These are phyloP conservation scores for Entomyzon cyanotis DNA, from an alignment of 2,113 vertebrate species.

Conservation along the genomic window DNA sequence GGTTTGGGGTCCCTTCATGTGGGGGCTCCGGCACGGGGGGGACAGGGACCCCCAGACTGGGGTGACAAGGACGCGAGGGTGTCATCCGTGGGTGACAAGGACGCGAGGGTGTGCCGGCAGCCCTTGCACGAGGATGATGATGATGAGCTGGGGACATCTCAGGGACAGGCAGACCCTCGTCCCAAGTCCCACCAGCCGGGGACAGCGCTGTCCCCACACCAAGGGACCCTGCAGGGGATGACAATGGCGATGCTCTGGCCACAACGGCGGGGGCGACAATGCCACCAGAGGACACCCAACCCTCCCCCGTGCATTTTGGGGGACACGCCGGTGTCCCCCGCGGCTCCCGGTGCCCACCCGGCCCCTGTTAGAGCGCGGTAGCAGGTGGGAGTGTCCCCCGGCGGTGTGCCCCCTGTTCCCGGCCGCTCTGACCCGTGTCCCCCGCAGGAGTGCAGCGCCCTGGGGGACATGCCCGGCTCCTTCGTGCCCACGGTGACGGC, in stretches of 20 bases:
- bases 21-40: too few species aligned
- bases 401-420: not conserved
- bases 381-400: not conserved
- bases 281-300: not conserved
- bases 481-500: constrained; percentile 97
- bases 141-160: not conserved
- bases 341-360: too few species aligned
- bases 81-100: not conserved
- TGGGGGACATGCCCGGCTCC: constrained; percentile 92
- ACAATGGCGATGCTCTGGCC: not conserved
- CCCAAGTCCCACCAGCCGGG: not conserved
- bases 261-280: not conserved
- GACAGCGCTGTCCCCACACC: too few species aligned
- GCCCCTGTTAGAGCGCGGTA: not conserved
- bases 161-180: not conserved
- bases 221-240: not conserved
- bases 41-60: too few species aligned
- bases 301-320: not conserved
- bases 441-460: constrained; percentile 78
- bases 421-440: not conserved
- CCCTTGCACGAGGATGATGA: not conserved
- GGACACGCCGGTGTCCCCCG: not conserved
- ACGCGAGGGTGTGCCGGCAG: not conserved
- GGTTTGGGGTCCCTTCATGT: not conserved
- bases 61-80: not conserved